Evolutionary conservation across 2,888 invertebrate genomes (phyloP).

Genomic region (Iphiclides podalirius): DNA sequence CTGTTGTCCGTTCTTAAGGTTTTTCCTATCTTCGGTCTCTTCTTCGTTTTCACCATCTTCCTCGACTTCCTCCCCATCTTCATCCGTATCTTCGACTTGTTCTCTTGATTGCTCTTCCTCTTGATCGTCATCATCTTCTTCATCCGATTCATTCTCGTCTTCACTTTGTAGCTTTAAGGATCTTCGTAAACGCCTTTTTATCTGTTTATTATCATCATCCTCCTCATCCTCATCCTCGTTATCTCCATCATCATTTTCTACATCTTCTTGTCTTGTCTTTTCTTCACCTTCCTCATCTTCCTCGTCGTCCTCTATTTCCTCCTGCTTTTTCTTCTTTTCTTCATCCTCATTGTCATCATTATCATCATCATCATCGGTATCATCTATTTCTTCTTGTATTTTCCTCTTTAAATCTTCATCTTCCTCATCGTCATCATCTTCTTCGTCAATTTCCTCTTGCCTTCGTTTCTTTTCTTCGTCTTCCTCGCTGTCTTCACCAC

Average conservation of each 20-base stretch:
- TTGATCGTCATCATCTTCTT: not conserved
- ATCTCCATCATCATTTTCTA: not conserved
- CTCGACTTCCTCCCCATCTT: not conserved
- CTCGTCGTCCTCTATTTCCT: not conserved
- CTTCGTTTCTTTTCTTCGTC: too few species aligned
- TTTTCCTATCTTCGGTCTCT: too few species aligned
- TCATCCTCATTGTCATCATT: not conserved
- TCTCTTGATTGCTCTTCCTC: not conserved
- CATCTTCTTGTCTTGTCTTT: constrained; percentile 1
- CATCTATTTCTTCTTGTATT: not conserved
- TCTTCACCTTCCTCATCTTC: not conserved
- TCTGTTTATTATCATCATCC: not conserved
- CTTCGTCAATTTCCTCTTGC: not conserved
- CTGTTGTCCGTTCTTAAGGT: not conserved
- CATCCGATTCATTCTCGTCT: not conserved
- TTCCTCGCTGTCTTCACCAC: too few species aligned
- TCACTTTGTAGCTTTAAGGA: constrained; percentile 5
- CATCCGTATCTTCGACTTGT: not conserved
- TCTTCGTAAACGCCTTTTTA: not conserved
- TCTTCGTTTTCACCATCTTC: not conserved
- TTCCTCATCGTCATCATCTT: not conserved
- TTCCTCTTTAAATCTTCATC: not conserved
- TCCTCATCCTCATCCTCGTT: not conserved
- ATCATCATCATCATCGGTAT: not conserved
- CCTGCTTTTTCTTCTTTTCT: not conserved